phyloP scores from a whole-genome alignment of 2,888 invertebrate species.

The Penaeus monodon region DNA sequence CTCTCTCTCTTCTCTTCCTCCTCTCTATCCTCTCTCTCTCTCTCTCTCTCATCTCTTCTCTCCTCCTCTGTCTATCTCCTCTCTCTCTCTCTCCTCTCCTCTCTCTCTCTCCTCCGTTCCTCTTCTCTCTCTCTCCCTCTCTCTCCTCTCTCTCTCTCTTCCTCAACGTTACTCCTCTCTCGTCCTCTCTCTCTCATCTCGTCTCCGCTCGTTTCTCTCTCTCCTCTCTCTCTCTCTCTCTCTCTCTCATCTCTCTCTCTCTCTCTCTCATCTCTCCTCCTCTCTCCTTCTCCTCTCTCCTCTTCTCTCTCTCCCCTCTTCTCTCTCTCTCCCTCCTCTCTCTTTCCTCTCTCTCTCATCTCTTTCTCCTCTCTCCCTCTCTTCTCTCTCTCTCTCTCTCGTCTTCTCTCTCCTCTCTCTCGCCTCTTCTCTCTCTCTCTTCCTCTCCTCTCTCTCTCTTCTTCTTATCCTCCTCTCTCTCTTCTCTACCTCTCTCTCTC shows the following conservation, averaged over 20 bases:
- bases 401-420: too few relatives aligned
- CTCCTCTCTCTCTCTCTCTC: neutral
- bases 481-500: neutral
- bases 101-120: neutral
- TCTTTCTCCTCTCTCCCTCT: neutral
- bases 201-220: too few relatives aligned
- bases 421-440: too few relatives aligned
- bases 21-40: neutral
- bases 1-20: slow-evolving; percentile 15
- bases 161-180: neutral
- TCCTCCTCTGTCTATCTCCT: neutral
- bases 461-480: neutral
- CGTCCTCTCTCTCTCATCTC: neutral
- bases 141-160: neutral
- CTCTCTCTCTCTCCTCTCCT: neutral
- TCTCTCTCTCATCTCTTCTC: neutral
- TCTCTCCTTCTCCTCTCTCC: neutral
- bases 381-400: neutral
- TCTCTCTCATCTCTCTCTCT: neutral
- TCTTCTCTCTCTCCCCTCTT: too few relatives aligned
- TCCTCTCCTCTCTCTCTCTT: neutral
- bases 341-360: too few relatives aligned
- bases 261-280: too few relatives aligned
- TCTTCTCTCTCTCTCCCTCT: neutral
- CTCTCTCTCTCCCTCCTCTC: neutral